These are phyloP conservation scores for Cyprinodon variegatus DNA, from an alignment of 2,113 vertebrate genomes.

Conservation along the genomic window DNA sequence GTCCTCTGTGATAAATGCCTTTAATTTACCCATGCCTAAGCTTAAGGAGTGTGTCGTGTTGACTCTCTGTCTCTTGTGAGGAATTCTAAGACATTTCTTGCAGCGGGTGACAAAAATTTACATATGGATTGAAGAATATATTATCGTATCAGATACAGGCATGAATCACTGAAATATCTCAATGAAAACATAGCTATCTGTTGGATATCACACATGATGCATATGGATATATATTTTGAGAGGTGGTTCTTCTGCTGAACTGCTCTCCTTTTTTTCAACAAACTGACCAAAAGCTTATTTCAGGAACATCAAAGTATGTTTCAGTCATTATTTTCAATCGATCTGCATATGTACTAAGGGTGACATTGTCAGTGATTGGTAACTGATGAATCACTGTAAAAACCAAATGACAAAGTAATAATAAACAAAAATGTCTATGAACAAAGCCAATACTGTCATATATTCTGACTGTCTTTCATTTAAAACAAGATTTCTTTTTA, in stretches of 20 bases:
- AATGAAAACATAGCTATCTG: slow-evolving; percentile 42
- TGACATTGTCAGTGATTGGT: slow-evolving; percentile 63
- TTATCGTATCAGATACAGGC: slow-evolving; percentile 61
- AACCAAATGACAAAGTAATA: slow-evolving; percentile 21
- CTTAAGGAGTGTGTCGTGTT: slow-evolving; percentile 51
- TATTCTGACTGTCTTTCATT: background rate
- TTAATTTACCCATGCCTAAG: slow-evolving; percentile 59
- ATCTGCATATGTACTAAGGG: slow-evolving; percentile 41
- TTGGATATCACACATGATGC: slow-evolving; percentile 31
- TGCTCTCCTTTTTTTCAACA: slow-evolving; percentile 1
- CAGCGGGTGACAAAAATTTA: slow-evolving; percentile 56
- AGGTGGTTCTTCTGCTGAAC: slow-evolving; percentile 17
- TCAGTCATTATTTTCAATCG: slow-evolving; percentile 60
- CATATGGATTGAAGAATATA: slow-evolving; percentile 65
- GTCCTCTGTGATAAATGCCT: slow-evolving; percentile 71
- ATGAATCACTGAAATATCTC: slow-evolving; percentile 43
- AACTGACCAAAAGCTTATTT: slow-evolving; percentile 48
- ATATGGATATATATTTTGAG: slow-evolving; percentile 44
- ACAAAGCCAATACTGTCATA: slow-evolving; percentile 9
- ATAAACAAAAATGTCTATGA: background rate
- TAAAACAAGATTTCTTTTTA: slow-evolving; percentile 14
- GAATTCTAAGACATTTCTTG: slow-evolving; percentile 32
- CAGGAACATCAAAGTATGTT: slow-evolving; percentile 57
- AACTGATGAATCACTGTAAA: slow-evolving; percentile 38
- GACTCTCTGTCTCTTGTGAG: slow-evolving; percentile 13